phyloP scores from a whole-genome alignment of 2,113 vertebrate species.

The mouse (Mus musculus) region GRCm39 chr12:89048001-89048500 shows the following conservation, averaged over 20 bases:
- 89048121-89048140: background rate
- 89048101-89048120: background rate
- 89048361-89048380: background rate
- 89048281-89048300: background rate
- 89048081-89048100: background rate
- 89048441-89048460: background rate
- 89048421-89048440: background rate
- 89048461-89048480: background rate
- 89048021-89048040: slow-evolving; percentile 17
- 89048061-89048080: background rate
- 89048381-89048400: background rate
- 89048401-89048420: background rate
- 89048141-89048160: background rate
- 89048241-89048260: background rate
- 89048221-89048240: background rate
- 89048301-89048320: too few species aligned
- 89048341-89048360: background rate
- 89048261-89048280: background rate
- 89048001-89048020: background rate
- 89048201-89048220: background rate
- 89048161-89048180: background rate
- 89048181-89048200: background rate
- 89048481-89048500: background rate
- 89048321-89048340: background rate
- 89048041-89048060: background rate